A percentile compares a stretch with the other conserved stretches of the same genome.
These are phyloP conservation scores for Aradus depressus DNA, from an alignment of 2,888 invertebrate species.

Conservation along the genomic window DNA sequence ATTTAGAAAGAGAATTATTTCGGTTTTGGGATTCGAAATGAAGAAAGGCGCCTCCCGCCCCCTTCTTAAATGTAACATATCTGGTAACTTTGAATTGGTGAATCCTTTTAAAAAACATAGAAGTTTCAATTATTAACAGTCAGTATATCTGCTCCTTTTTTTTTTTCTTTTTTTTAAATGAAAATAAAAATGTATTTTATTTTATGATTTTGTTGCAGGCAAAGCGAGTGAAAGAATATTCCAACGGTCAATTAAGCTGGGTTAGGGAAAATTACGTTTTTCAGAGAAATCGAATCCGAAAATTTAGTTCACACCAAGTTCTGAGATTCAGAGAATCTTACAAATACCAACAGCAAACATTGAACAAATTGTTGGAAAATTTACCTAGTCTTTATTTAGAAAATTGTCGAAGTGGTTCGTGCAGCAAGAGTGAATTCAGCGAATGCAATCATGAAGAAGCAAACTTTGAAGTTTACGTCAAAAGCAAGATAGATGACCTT, in stretches of 20 bases:
- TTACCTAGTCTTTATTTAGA: slow-evolving; percentile 83
- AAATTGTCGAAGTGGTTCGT: slow-evolving; percentile 79
- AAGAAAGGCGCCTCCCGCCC: too few species aligned
- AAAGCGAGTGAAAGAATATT: slow-evolving; percentile 82
- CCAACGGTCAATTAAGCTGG: slow-evolving; percentile 81
- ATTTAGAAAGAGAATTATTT: too few species aligned
- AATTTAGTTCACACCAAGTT: slow-evolving; percentile 88
- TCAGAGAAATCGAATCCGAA: slow-evolving; percentile 86
- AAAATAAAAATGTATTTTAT: too few species aligned
- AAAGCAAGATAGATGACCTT: slow-evolving; percentile 38
- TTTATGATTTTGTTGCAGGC: slow-evolving; percentile 48
- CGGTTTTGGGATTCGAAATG: too few species aligned
- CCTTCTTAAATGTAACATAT: too few species aligned
- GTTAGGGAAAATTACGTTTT: slow-evolving; percentile 91
- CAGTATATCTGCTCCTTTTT: not conserved
- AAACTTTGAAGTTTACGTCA: slow-evolving; percentile 50
- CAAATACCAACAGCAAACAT: slow-evolving; percentile 89
- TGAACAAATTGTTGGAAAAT: slow-evolving; percentile 88
- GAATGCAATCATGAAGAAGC: slow-evolving; percentile 42
- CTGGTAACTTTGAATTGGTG: too few species aligned
- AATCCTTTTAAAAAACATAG: not conserved
- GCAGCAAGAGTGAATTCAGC: slow-evolving; percentile 62
- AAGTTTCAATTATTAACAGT: not conserved
- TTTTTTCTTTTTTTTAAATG: not conserved
- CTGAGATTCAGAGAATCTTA: slow-evolving; percentile 80